phyloP scores from a whole-genome alignment of 2,888 invertebrate species.

The Eucera pruinosa region DNA sequence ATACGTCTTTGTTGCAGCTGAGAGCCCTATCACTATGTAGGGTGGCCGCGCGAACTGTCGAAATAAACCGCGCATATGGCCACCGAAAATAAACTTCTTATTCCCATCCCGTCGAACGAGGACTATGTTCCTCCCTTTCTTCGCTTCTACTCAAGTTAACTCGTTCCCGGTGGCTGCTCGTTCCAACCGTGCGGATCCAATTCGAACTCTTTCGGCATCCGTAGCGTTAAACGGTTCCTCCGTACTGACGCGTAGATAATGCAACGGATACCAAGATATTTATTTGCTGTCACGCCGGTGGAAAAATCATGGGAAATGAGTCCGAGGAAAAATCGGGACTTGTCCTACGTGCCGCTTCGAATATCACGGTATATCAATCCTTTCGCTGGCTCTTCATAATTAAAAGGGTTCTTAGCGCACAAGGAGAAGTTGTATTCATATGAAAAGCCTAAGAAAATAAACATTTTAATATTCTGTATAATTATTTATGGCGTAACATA shows the following conservation, averaged over 20 bases:
- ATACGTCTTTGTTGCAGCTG: conserved; percentile 67
- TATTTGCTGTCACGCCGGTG: conserved; percentile 72
- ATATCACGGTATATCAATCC: no score
- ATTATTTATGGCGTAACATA: no score
- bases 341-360: no score
- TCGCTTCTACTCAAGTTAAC: conserved; percentile 20
- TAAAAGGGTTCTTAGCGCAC: no score
- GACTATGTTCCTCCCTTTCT: conserved; percentile 50
- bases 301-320: no score
- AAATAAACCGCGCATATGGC: conserved; percentile 84
- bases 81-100: conserved; percentile 83
- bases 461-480: no score
- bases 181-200: conserved; percentile 76
- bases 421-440: no score
- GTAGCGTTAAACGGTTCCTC: conserved; percentile 56
- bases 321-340: no score
- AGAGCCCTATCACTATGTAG: conserved; percentile 76
- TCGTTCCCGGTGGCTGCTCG: conserved; percentile 21
- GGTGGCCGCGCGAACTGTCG: conserved; percentile 77
- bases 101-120: conserved; percentile 81
- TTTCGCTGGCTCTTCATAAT: no score
- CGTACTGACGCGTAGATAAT: conserved; percentile 49
- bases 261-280: conserved; percentile 79
- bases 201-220: conserved; percentile 51
- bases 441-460: no score